Evolutionary conservation across 2,888 invertebrate genomes (phyloP).

Genomic region (Ischnura elegans): DNA sequence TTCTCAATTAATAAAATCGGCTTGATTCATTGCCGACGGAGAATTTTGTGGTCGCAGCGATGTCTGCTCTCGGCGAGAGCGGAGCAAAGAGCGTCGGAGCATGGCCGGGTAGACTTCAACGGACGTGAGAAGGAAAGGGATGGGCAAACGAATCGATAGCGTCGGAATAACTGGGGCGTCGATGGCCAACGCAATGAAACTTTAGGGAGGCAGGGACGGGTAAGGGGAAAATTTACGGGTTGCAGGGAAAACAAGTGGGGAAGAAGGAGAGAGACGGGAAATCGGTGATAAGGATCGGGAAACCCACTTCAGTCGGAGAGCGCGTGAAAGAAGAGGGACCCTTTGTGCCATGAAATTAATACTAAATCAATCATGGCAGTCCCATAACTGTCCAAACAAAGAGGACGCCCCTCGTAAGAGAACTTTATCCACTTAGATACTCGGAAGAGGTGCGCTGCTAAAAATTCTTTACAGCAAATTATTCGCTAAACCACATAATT

Average conservation of each 20-base stretch:
- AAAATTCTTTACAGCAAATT: no score
- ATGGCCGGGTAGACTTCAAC: neutral
- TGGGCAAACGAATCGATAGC: neutral
- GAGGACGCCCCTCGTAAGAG: no score
- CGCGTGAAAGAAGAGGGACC: no score
- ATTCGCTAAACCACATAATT: no score
- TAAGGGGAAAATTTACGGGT: neutral
- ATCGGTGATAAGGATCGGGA: neutral
- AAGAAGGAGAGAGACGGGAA: no score
- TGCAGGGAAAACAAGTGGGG: neutral
- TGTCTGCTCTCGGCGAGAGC: neutral
- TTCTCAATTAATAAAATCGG: slow-evolving; percentile 26
- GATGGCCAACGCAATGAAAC: slow-evolving; percentile 25
- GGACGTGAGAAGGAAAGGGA: slow-evolving; percentile 3
- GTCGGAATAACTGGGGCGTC: slow-evolving; percentile 23
- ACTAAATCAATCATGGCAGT: no score
- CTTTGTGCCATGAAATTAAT: no score
- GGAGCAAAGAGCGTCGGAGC: neutral
- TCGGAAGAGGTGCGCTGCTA: no score
- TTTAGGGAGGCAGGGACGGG: neutral
- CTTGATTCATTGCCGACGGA: slow-evolving; percentile 10
- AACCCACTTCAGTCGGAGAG: neutral
- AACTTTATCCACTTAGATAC: no score
- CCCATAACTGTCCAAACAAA: no score
- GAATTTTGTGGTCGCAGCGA: neutral